Percentiles rank a stretch among this genome's conserved stretches.
phyloP scores from a whole-genome alignment of 1,140 invertebrate species.

The Harpegnathos saltator region DNA sequence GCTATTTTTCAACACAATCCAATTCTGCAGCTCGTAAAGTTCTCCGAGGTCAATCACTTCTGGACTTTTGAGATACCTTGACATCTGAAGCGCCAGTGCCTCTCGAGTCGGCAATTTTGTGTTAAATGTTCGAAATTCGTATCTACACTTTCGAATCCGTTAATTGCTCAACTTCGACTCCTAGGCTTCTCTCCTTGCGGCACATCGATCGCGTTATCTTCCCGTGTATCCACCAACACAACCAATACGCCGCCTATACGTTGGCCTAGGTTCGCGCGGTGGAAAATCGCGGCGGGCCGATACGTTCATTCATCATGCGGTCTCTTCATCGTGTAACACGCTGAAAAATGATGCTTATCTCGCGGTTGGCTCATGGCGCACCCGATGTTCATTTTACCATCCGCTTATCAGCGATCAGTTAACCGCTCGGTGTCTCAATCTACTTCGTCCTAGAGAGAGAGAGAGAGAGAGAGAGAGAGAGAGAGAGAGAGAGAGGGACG shows the following conservation, averaged over 20 bases:
- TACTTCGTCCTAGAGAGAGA: constrained; percentile 1
- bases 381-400: constrained; percentile 71
- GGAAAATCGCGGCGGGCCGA: constrained; percentile 60
- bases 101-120: not conserved
- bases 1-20: not conserved
- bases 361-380: constrained; percentile 36
- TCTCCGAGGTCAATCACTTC: not conserved
- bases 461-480: constrained; percentile 1
- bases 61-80: not conserved
- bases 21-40: too few relatives aligned
- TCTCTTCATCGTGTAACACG: constrained; percentile 62
- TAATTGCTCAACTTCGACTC: constrained; percentile 1
- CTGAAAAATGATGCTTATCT: constrained; percentile 76
- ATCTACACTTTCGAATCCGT: not conserved
- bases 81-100: not conserved
- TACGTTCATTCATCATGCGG: constrained; percentile 67
- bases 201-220: not conserved
- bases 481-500: constrained; percentile 1
- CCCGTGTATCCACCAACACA: not conserved
- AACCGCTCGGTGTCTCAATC: constrained; percentile 72
- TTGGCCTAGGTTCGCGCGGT: constrained; percentile 60
- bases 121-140: not conserved
- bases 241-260: not conserved
- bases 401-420: constrained; percentile 72
- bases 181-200: not conserved